Conservation (phyloP, 1,140 invertebrate species). For the Melitaea cinxia region DNA sequence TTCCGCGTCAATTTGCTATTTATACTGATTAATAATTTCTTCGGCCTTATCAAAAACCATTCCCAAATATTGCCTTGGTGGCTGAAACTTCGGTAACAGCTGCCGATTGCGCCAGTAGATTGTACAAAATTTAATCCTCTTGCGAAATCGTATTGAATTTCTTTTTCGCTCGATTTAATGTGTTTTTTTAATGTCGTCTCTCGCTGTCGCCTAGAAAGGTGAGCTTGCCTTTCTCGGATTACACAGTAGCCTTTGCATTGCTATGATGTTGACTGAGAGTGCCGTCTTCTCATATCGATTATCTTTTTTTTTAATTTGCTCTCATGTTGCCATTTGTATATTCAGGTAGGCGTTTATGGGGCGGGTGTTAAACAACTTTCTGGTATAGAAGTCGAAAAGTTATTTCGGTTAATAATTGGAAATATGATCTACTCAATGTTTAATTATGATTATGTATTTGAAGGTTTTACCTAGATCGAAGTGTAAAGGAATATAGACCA, state of each 20-base stretch:
- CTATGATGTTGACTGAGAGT: constrained; percentile 15
- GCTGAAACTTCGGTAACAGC: constrained; percentile 56
- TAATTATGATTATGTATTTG: too few species aligned
- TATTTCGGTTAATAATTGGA: background rate
- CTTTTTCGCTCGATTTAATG: constrained; percentile 72
- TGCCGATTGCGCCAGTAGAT: constrained; percentile 66
- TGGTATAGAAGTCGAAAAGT: background rate
- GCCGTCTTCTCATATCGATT: constrained; percentile 51
- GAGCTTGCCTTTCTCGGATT: constrained; percentile 70
- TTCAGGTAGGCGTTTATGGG: constrained; percentile 51
- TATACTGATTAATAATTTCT: constrained; percentile 27
- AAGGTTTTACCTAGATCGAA: too few species aligned
- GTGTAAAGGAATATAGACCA: background rate
- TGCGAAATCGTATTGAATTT: constrained; percentile 74
- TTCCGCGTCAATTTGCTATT: background rate
- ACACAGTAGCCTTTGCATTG: constrained; percentile 69
- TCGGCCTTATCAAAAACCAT: constrained; percentile 49
- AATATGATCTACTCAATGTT: too few species aligned
- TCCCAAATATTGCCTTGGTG: constrained; percentile 56
- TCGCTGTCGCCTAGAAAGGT: constrained; percentile 65
- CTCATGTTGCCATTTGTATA: constrained; percentile 36
- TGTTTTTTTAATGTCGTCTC: constrained; percentile 69
- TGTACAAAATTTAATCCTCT: constrained; percentile 78
- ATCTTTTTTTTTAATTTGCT: constrained; percentile 44
- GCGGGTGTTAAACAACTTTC: constrained; percentile 34